Percentiles rank a stretch among this genome's conserved stretches.
These are phyloP conservation scores for Dendrolimus kikuchii DNA, from an alignment of 1,140 invertebrate genomes.

Conservation along the genomic window DNA sequence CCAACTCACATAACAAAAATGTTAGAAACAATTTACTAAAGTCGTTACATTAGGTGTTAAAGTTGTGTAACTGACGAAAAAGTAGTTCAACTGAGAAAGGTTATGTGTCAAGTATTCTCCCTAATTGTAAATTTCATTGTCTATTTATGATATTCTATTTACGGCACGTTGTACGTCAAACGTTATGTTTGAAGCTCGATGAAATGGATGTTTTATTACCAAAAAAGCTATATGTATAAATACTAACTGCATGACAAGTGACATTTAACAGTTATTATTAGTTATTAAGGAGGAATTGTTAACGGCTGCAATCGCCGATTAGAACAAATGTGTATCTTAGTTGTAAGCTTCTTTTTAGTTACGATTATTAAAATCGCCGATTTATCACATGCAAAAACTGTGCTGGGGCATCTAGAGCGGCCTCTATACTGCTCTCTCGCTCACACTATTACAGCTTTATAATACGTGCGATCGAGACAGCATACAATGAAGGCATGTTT, in stretches of 20 bases:
- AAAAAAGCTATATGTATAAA: slow-evolving; percentile 30
- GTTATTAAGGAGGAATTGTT: slow-evolving; percentile 27
- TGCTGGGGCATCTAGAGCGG: no score
- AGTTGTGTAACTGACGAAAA: no score
- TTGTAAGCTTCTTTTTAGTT: slow-evolving; percentile 22
- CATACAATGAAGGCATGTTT: no score
- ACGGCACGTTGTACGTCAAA: slow-evolving; percentile 20
- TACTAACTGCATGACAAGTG: slow-evolving; percentile 61
- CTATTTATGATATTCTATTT: not conserved
- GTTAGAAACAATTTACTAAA: no score
- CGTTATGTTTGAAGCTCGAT: slow-evolving; percentile 29
- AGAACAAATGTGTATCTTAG: slow-evolving; percentile 44
- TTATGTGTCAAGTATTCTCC: no score
- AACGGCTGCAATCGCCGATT: slow-evolving; percentile 22
- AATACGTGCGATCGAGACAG: no score
- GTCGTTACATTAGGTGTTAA: no score
- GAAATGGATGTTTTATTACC: slow-evolving; percentile 29
- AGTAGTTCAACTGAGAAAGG: no score
- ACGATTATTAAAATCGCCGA: slow-evolving; percentile 1
- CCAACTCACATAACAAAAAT: no score
- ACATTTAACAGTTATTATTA: slow-evolving; percentile 30
- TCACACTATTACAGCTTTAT: no score
- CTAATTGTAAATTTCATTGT: no score
- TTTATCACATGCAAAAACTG: not conserved
- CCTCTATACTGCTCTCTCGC: no score